Base-by-base conservation (phyloP, 2,797 vertebrate genomes). In the Hypotaenidia philippensis region DNA sequence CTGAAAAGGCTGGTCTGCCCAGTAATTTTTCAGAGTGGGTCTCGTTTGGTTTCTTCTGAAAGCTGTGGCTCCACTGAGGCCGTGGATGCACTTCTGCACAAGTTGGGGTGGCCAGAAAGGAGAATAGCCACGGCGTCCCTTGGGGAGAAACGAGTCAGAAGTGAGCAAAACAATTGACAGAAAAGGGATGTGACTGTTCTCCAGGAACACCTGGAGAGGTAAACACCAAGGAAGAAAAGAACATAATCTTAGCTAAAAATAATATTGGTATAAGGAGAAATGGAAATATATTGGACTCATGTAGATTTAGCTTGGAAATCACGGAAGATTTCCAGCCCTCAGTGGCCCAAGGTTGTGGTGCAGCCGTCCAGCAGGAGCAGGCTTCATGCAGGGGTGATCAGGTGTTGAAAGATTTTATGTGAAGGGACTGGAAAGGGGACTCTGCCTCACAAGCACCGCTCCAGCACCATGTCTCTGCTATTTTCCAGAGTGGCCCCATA, bases 301-400 rank as follows among this genome's bases (percentile, higher is more conserved):
- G 61, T 36, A 78, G 49, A 52, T 83, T 77, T 25, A 50, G 40
- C 21, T 47, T 82, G 84, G 81, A 87, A 94, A 71, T 9, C 63
- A 65, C 2, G 0, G 65, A 49, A 45, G 38, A 79, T 55, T 69
- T 72, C 59, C 75, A 76, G 36, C 50, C 45, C 63, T 84, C 1
- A 2, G 55, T 77, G 38, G 29, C 23, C 47, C 47, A 47, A 86
- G 60, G 47, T 68, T 70, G 68, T 38, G 26, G 9, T 13, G 3
- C 29, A 74, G 44, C 25, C 29, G 89, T 83, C 81, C 83, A 83
- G 45, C 29, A 85, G 65, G 49, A 92, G 36, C 1, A 4, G 11
- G 1, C 9, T 89, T 74, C 29, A 9, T 0, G 0, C 1, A 1
- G 27, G 82, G 32, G 41, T 81, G 50, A 79, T 34, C 52, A 22